phyloP scores from a whole-genome alignment of 2,797 vertebrate species.

The Hephaestus fuliginosus region DNA sequence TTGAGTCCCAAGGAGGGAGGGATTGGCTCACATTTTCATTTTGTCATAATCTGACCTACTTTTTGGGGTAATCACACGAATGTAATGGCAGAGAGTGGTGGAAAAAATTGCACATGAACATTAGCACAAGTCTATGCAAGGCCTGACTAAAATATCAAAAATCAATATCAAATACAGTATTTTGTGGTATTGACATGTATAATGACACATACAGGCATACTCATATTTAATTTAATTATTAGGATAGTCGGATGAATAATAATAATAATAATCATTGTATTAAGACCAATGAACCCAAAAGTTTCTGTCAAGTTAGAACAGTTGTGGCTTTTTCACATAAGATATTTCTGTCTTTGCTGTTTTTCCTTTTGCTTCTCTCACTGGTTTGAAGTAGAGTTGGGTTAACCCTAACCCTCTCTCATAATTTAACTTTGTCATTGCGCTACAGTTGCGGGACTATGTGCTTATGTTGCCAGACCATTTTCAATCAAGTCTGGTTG shows the following conservation, averaged over 20 bases:
- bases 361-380: too few relatives aligned
- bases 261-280: background rate
- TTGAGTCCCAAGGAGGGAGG: conserved; percentile 24
- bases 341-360: background rate
- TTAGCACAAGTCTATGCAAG: background rate
- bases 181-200: background rate
- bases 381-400: background rate
- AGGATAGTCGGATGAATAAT: background rate
- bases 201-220: background rate
- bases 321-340: background rate
- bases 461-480: background rate
- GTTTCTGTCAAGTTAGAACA: background rate
- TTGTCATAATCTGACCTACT: conserved; percentile 60
- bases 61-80: conserved; percentile 35
- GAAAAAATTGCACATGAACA: conserved; percentile 3
- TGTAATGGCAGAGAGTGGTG: conserved; percentile 8
- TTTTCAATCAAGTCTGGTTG: background rate
- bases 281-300: background rate
- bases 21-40: conserved; percentile 49
- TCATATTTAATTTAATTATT: background rate
- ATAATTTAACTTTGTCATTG: too few relatives aligned
- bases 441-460: background rate
- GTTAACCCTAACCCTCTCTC: too few relatives aligned
- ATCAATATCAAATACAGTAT: background rate
- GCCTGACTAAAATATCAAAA: background rate